Evolutionary conservation across 1,140 invertebrate genomes (phyloP), one percentile per base, ranked within the genome.

Genomic region (Magallana angulata): DNA sequence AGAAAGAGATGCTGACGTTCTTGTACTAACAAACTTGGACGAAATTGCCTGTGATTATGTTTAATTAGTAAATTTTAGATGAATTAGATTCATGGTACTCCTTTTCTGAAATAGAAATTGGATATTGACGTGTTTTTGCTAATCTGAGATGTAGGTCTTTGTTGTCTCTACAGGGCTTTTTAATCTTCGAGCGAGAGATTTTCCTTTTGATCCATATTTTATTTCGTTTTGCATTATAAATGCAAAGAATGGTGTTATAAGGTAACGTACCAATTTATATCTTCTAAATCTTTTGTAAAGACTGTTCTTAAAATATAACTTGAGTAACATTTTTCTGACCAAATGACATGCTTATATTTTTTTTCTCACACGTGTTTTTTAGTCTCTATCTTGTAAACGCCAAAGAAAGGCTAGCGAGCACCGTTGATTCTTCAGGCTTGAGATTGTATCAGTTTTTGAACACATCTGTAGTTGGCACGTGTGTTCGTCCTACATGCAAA

Each of bases 121-220:
- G 36, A 48, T 48, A 48, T 48, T 48, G 36, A 48, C 36, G 0
- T 48, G 36, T 5, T 48, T 1, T 48, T 48, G 36, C 36, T 48
- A 48, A 48, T 48, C 36, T 48, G 36, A 48, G 36, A 48, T 5
- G 36, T 1, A 24, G 24, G 24, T 48, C 36, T 48, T 48, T 48
- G 36, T 71, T 30, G 11, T 76, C 36, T 12, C 48, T 24, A 12
- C 24, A 76, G 68, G 68, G 68, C 68, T 76, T 76, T 76, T 76
- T 76, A 76, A 76, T 24, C 24, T 76, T 9, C 48, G 68, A 30
- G 68, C 68, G 36, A 76, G 68, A 30, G 68, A 76, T 36, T 76
- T 76, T 36, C 24, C 24, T 12, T 76, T 12, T 76, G 68, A 76
- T 76, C 68, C 68, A 8, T 76, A 76, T 76, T 76, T 76, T 12